These are phyloP conservation scores for Cyphomyrus plagiostoma DNA, from an alignment of 2,113 vertebrate genomes.

Conservation along the genomic window DNA sequence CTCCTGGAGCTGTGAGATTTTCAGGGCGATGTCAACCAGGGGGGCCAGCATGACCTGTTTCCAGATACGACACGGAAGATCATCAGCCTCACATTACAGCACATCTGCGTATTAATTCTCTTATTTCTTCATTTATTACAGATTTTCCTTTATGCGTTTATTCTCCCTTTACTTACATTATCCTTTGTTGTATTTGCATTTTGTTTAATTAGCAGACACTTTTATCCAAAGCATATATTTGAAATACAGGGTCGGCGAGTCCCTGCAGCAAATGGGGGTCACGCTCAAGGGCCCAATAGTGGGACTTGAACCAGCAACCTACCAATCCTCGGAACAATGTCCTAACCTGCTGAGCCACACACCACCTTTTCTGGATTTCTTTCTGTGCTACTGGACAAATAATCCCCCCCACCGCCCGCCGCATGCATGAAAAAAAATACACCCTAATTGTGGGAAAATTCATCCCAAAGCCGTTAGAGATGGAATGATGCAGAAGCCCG, in stretches of 20 bases:
- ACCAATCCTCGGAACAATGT: neutral
- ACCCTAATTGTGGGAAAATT: neutral
- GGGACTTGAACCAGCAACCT: neutral
- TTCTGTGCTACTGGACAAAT: neutral
- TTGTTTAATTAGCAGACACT: neutral
- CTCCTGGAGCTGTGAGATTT: constrained; percentile 84
- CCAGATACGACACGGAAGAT: constrained; percentile 27
- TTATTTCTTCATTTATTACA: neutral
- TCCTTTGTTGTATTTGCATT: neutral
- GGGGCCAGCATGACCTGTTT: constrained; percentile 88
- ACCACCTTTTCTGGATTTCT: neutral
- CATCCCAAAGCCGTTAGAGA: neutral
- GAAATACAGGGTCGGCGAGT: neutral
- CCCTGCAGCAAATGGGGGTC: neutral
- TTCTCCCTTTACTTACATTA: neutral
- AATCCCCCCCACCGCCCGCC: neutral
- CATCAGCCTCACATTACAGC: neutral
- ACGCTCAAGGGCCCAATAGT: neutral
- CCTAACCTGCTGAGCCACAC: neutral
- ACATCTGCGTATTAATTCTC: neutral
- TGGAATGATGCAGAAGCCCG: neutral
- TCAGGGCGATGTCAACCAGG: constrained; percentile 86
- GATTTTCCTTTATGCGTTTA: neutral
- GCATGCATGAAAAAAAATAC: neutral
- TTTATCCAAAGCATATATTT: neutral